Conservation (phyloP, 1,140 invertebrate species). For the Eriosoma lanigerum region DNA sequence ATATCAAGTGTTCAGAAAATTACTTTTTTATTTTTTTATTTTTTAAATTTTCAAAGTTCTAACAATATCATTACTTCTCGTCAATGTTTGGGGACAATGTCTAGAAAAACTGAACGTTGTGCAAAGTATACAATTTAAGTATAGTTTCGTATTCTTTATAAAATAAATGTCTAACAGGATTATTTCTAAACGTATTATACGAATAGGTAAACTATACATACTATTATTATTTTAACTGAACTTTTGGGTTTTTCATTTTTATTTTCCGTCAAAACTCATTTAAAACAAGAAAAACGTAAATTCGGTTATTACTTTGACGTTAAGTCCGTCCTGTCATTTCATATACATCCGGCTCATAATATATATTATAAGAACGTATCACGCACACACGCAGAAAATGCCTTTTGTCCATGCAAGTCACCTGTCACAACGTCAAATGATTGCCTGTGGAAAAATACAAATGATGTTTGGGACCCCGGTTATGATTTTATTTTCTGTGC, state of each 20-base stretch:
- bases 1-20: too few relatives aligned
- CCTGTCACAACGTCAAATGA: neutral
- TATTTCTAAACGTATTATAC: neutral
- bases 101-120: neutral
- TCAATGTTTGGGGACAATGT: too few relatives aligned
- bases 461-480: slow-evolving; percentile 2
- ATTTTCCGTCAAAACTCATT: neutral
- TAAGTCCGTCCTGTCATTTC: neutral
- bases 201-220: too few relatives aligned
- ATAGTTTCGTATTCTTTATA: neutral
- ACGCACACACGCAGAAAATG: neutral
- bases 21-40: too few relatives aligned
- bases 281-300: neutral
- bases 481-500: neutral
- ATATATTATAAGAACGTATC: neutral
- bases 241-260: neutral
- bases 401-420: neutral
- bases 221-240: neutral
- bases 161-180: neutral
- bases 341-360: neutral
- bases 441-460: slow-evolving; percentile 15
- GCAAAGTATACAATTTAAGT: too few relatives aligned
- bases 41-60: too few relatives aligned
- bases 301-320: neutral
- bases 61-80: too few relatives aligned